Percentiles rank a stretch among this genome's conserved stretches.
phyloP scores from a whole-genome alignment of 1,140 invertebrate species.

The Chrysopa pallens region DNA sequence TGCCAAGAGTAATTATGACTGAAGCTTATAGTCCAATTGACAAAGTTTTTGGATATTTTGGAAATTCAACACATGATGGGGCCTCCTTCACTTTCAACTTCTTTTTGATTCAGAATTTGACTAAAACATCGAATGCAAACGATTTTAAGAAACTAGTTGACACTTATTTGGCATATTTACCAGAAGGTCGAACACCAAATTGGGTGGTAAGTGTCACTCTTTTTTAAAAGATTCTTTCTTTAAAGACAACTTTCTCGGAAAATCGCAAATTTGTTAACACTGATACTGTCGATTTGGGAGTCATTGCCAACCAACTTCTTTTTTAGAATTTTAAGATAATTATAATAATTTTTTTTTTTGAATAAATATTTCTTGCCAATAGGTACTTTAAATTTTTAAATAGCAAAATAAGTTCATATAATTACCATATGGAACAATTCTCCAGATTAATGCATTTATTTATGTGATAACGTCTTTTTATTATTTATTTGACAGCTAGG shows the following conservation, averaged over 20 bases:
- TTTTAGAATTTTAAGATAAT: too few relatives aligned
- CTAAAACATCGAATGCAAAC: slow-evolving; percentile 20
- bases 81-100: slow-evolving; percentile 55
- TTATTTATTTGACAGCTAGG: slow-evolving; percentile 31
- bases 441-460: too few relatives aligned
- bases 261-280: too few relatives aligned
- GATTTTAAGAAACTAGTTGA: slow-evolving; percentile 29
- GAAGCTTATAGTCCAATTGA: slow-evolving; percentile 45
- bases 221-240: too few relatives aligned
- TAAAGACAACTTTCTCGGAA: too few relatives aligned
- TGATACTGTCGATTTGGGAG: too few relatives aligned
- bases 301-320: too few relatives aligned
- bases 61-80: slow-evolving; percentile 23
- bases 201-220: slow-evolving; percentile 41
- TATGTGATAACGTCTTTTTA: too few relatives aligned
- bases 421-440: neutral
- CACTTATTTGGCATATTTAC: slow-evolving; percentile 31
- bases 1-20: slow-evolving; percentile 45
- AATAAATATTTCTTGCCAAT: too few relatives aligned
- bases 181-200: slow-evolving; percentile 26
- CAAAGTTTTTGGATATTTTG: slow-evolving; percentile 38
- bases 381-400: too few relatives aligned
- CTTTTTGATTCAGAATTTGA: slow-evolving; percentile 31
- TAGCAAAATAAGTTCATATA: too few relatives aligned
- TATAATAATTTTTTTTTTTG: too few relatives aligned